Conservation (phyloP, 1,140 invertebrate genomes). For the Eueides isabella region DNA sequence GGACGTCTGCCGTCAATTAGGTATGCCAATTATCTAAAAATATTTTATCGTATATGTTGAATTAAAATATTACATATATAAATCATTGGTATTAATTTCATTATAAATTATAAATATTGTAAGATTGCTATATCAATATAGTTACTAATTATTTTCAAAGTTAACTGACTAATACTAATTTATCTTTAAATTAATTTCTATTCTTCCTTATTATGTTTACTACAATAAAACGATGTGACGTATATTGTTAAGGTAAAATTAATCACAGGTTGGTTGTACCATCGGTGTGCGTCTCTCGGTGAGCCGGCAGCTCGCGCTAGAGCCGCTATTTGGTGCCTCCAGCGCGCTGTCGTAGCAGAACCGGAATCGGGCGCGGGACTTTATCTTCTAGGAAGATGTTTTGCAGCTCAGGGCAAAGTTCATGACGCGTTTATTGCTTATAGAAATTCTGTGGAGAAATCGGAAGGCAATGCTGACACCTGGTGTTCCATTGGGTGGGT, state of each 20-base stretch:
- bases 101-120: too few relatives aligned
- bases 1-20: conserved; percentile 96
- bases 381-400: conserved; percentile 96
- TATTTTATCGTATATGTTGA: too few relatives aligned
- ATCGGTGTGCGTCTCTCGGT: conserved; percentile 84
- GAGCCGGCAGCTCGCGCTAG: conserved; percentile 88
- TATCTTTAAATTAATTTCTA: too few relatives aligned
- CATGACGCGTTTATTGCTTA: conserved; percentile 99
- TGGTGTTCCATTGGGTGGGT: conserved; percentile 99
- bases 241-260: too few relatives aligned
- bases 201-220: too few relatives aligned
- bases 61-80: too few relatives aligned
- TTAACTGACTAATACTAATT: too few relatives aligned
- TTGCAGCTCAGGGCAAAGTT: conserved; percentile 95
- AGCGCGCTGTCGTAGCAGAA: conserved; percentile 95
- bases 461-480: conserved; percentile 99
- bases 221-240: too few relatives aligned
- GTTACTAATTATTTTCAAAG: too few relatives aligned
- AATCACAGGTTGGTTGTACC: conserved; percentile 96
- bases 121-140: too few relatives aligned
- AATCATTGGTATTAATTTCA: too few relatives aligned
- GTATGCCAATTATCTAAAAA: conserved; percentile 76
- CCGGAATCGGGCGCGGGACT: conserved; percentile 96
- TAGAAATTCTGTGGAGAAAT: conserved; percentile 98
- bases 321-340: conserved; percentile 93